Conservation (phyloP, 2,113 vertebrate species). For the Panthera uncia region DNA sequence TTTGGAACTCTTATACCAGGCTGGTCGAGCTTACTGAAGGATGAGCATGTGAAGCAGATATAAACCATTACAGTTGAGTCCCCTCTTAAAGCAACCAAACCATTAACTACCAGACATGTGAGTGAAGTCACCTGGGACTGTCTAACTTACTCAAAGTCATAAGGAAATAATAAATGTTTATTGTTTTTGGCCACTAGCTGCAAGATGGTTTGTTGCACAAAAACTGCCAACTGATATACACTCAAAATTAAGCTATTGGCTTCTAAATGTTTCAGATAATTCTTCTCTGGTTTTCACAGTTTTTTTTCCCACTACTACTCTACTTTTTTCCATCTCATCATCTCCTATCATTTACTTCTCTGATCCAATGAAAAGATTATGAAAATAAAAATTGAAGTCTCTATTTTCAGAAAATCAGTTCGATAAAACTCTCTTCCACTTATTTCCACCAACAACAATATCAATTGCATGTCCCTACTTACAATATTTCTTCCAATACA, state of each 20-base stretch:
- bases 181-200: not conserved
- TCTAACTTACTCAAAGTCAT: not conserved
- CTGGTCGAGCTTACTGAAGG: not conserved
- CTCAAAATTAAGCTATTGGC: not conserved
- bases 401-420: constrained; percentile 12
- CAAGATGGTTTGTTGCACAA: not conserved
- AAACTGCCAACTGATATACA: not conserved
- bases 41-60: not conserved
- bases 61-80: not conserved
- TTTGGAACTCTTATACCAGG: not conserved
- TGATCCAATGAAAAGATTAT: not conserved
- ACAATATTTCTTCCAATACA: not conserved
- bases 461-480: not conserved
- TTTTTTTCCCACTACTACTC: not conserved
- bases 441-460: not conserved
- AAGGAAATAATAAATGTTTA: not conserved
- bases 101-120: not conserved
- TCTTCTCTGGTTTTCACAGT: not conserved
- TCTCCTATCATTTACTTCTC: not conserved
- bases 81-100: not conserved
- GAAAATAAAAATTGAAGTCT: not conserved
- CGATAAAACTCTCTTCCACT: not conserved
- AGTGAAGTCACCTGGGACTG: not conserved
- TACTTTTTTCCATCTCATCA: not conserved
- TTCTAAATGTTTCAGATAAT: not conserved